phyloP scores from a whole-genome alignment of 2,888 invertebrate genomes.

The Alloscopus bannaensis region DNA sequence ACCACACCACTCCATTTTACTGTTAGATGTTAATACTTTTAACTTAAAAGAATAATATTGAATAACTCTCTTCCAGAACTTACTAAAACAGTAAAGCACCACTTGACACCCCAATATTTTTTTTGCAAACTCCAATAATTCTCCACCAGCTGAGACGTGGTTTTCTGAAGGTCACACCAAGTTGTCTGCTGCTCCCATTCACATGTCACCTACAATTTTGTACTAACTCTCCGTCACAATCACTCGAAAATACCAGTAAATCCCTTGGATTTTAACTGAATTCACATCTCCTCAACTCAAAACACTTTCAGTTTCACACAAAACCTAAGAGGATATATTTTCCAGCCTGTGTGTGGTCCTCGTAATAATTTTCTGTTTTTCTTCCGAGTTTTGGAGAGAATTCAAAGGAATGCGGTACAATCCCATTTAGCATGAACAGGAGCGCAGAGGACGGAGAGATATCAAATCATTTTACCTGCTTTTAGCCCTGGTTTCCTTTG shows the following conservation, averaged over 20 bases:
- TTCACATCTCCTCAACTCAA: not conserved
- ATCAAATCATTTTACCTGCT: constrained; percentile 11
- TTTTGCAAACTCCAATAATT: no score
- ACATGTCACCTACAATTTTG: constrained; percentile 1
- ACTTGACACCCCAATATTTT: not conserved
- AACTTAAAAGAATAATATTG: no score
- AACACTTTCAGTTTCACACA: not conserved
- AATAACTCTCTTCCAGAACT: not conserved
- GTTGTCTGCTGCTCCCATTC: not conserved
- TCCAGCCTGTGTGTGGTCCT: not conserved
- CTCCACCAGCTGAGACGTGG: no score
- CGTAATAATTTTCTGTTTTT: no score
- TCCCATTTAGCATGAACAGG: constrained; percentile 8
- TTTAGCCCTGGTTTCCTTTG: not conserved
- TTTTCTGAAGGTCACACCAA: not conserved
- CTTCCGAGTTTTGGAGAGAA: no score
- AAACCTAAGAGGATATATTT: not conserved
- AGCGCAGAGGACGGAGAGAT: not conserved
- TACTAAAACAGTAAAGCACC: not conserved
- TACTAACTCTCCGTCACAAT: not conserved
- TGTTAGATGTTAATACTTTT: no score
- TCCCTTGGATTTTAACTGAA: no score
- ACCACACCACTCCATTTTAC: no score
- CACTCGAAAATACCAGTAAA: no score
- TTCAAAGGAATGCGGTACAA: constrained; percentile 27